Base-by-base conservation (phyloP, 2,797 vertebrate species). In the Emys orbicularis region DNA sequence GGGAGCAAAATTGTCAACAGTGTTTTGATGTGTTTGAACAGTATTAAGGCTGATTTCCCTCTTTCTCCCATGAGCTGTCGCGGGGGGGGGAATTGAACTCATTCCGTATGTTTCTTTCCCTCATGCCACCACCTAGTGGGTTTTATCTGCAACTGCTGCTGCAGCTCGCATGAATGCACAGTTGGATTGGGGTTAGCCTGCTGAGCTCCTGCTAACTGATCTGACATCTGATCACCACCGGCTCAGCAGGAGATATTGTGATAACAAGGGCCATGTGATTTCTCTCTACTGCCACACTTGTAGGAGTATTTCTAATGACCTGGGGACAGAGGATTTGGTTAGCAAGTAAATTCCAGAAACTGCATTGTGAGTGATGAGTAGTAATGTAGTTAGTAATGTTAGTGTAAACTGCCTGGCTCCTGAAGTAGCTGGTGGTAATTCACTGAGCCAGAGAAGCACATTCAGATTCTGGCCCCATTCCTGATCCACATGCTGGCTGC, bases 311-410 rank as follows among this genome's bases (percentile, higher is more conserved):
- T 90, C 94, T 87, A 80, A 74, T 92, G 93, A 89, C 93, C 89
- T 12, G 19, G 94, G 93, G 93, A 93, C 50, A 74, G 18, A 47
- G 85, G 0, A 12, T 80, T 94, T 93, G 91, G 84, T 88, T 91
- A 47, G 85, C 61, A 85, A 88, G 47, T 96, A 84, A 86, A 92
- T 92, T 95, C 94, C 96, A 95, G 93, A 92, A 96, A 95, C 74
- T 91, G 95, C 96, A 93, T 96, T 95, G 94, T 81, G 90, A 82
- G 90, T 90, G 90, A 81, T 47, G 59, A 86, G n/a, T 80, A 76
- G 90, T 96, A 93, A 94, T 95, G 94, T 54, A 95, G 95, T 95
- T 97, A 96, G 87, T 84, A 94, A 88, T 0, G 5, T 86, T 91
- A 92, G 91, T 94, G 91, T 85, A 89, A 96, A 93, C 89, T 87